Base-by-base conservation (phyloP, 2,113 vertebrate genomes). In the Sceloporus undulatus region DNA sequence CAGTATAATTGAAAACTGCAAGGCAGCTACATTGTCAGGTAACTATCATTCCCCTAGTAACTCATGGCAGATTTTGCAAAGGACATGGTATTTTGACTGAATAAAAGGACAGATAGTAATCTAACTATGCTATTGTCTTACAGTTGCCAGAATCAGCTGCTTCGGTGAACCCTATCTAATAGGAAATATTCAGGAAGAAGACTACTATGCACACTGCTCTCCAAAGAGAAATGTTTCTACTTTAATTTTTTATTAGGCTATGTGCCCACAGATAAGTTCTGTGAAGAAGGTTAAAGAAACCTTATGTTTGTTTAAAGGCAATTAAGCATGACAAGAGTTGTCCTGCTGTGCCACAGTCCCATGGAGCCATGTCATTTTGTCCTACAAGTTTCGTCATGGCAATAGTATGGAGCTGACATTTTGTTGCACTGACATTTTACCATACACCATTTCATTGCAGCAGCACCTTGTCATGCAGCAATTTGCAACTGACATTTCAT, bases 71-170 rank as follows among this genome's bases (percentile, higher is more conserved):
- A 52, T 79, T 94, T 95, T 92, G 85, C 40, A 94, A 89, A 91
- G 10, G 71, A 76, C 71, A 34, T 70, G 84, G 89, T 91, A 83
- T 91, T 95, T 91, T 11, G 90, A 79, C 52, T 68, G 81, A 88
- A 89, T 71, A 84, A 11, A 86, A 76, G 59, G 85, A 74, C 34
- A 25, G 79, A 91, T 82, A 87, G 84, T 16, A 29, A 91, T 90
- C 90, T 93, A 95, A 92, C 91, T 93, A 75, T 52, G 91, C 87
- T 94, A 78, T 84, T 93, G 87, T 92, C 84, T 95, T 77, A 4
- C 59, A 94, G 70, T 92, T 82, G 82, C 83, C 74, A 84, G 54
- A 59, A 88, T 96, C 86, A 91, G 90, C 90, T 95, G 85, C 87
- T 92, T 86, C 0, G 29, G 62, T 84, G 52, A 79, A 78, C 84